Percentiles rank a stretch among this genome's conserved stretches.
phyloP scores from a whole-genome alignment of 30 jellyfish, hydroid and myxozoan genomes.

The Rhopilema esculentum region DNA sequence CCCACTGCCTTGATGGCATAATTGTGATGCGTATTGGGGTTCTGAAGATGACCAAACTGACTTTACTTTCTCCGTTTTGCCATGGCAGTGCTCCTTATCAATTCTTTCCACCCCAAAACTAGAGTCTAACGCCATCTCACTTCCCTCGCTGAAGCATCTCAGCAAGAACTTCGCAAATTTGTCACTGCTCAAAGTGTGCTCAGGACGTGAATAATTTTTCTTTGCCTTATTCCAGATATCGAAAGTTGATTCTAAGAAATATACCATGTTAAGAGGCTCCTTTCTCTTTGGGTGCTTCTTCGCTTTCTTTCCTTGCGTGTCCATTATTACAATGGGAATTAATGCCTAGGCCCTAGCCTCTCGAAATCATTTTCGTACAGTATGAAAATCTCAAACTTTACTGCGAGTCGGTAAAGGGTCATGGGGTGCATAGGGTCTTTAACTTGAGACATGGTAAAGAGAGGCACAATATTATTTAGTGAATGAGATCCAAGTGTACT shows the following conservation, averaged over 20 bases:
- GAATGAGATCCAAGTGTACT: background rate
- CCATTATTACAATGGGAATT: background rate
- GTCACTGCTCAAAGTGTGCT: conserved; percentile 10
- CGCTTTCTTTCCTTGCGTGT: background rate
- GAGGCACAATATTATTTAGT: background rate
- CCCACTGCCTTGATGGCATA: conserved; percentile 20
- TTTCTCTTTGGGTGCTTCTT: background rate
- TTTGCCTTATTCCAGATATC: too few relatives aligned
- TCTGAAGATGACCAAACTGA: background rate
- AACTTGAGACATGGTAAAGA: conserved; percentile 12
- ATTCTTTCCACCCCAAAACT: conserved; percentile 13
- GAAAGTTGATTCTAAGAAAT: too few relatives aligned
- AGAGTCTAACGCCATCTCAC: conserved; percentile 8
- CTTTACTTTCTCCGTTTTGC: conserved; percentile 22
- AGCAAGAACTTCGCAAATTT: conserved; percentile 3
- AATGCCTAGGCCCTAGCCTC: conserved; percentile 19
- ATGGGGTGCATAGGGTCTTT: conserved; percentile 32
- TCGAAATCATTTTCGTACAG: conserved; percentile 9
- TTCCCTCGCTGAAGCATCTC: conserved; percentile 6
- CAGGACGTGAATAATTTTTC: background rate
- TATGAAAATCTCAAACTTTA: conserved; percentile 6
- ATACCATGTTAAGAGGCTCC: conserved; percentile 17
- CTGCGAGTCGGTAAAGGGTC: conserved; percentile 10
- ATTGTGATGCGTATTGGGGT: background rate
- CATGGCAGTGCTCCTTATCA: conserved; percentile 10